phyloP scores from a whole-genome alignment of 1,140 invertebrate genomes.

The Anthonomus grandis region DNA sequence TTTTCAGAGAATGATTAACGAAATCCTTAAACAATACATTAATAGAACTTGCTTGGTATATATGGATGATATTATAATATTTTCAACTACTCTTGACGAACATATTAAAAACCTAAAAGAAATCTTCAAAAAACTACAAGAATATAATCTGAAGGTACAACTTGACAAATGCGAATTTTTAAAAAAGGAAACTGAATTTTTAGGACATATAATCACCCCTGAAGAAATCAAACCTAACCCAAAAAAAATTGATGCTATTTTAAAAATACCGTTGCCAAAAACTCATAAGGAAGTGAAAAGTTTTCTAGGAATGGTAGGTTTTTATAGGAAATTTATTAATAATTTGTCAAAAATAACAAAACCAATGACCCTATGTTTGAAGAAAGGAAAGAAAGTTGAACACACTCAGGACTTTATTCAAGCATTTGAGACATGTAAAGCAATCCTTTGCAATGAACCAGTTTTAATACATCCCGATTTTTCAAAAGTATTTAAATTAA shows the following conservation, averaged over 20 bases:
- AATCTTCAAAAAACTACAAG: conserved; percentile 27
- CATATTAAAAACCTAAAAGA: conserved; percentile 29
- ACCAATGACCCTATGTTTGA: conserved; percentile 9
- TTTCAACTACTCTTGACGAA: conserved; percentile 25
- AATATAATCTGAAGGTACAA: conserved; percentile 24
- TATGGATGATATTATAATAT: conserved; percentile 40
- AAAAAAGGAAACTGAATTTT: conserved; percentile 29
- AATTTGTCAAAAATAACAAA: conserved; percentile 32
- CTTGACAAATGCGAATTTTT: conserved; percentile 40
- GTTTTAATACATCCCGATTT: conserved; percentile 26
- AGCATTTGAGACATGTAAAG: conserved; percentile 14
- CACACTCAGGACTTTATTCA: conserved; percentile 4
- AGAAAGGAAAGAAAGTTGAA: conserved; percentile 10
- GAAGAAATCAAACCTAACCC: conserved; percentile 35
- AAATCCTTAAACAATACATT: conserved; percentile 29
- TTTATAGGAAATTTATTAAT: conserved; percentile 34
- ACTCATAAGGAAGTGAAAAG: conserved; percentile 34
- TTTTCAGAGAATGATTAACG: conserved; percentile 43
- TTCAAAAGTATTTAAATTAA: background rate
- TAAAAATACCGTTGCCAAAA: conserved; percentile 34
- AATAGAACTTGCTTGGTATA: conserved; percentile 44
- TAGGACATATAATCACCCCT: conserved; percentile 32
- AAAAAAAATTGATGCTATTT: conserved; percentile 30
- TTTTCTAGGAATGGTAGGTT: conserved; percentile 30
- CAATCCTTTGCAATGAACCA: conserved; percentile 3